These are phyloP conservation scores for Eilema depressum DNA, from an alignment of 2,888 invertebrate species.

Conservation along the genomic window DNA sequence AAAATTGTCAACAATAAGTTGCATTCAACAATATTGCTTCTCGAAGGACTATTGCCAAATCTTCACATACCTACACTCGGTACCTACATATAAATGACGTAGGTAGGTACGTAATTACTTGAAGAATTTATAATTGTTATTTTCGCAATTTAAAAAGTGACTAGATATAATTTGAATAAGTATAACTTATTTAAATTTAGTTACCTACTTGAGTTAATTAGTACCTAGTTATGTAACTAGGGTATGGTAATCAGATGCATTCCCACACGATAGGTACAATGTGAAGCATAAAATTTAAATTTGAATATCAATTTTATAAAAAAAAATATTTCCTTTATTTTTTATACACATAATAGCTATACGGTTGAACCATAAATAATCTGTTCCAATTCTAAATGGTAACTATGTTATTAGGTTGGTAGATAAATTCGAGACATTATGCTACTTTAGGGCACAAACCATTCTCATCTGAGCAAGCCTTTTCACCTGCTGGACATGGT, in stretches of 20 bases:
- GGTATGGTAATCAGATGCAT: not conserved
- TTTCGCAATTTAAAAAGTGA: conserved; percentile 2
- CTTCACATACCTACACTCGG: not conserved
- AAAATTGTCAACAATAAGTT: not conserved
- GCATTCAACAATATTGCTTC: conserved; percentile 1
- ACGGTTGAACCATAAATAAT: too few relatives aligned
- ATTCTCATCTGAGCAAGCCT: too few relatives aligned
- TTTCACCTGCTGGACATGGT: too few relatives aligned
- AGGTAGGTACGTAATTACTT: not conserved
- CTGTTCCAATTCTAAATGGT: too few relatives aligned
- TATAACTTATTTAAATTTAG: conserved; percentile 2
- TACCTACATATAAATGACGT: not conserved
- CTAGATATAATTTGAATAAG: not conserved
- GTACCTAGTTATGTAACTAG: conserved; percentile 6
- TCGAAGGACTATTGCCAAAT: not conserved
- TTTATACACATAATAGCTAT: not conserved
- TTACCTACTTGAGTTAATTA: not conserved
- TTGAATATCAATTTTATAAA: not conserved
- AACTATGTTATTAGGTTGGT: too few relatives aligned
- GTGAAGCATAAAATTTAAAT: not conserved
- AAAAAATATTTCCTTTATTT: not conserved
- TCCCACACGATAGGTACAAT: not conserved
- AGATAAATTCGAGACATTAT: too few relatives aligned
- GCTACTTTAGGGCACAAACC: too few relatives aligned
- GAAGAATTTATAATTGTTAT: not conserved